Evolutionary conservation across 2,797 vertebrate genomes (phyloP).

Genomic region (Passerculus sandwichensis): DNA sequence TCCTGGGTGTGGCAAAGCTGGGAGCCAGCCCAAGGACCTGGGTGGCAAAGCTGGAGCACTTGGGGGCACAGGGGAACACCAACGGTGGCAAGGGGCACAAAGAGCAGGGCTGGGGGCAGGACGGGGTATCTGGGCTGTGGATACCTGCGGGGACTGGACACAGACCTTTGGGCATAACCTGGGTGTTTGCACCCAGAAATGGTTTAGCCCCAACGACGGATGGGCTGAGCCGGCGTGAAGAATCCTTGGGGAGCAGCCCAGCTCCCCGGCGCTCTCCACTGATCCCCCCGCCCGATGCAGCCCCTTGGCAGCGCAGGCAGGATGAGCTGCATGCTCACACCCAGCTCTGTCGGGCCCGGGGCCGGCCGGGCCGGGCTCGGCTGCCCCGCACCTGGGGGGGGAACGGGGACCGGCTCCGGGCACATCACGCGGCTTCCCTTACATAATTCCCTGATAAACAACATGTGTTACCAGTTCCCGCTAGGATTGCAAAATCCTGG

Average conservation of each 20-base stretch:
- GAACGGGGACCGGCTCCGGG: not conserved
- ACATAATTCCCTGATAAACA: constrained; percentile 53
- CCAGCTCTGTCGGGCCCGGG: rapidly evolving
- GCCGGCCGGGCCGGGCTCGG: rapidly evolving
- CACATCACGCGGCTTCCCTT: not conserved
- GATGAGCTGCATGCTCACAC: rapidly evolving
- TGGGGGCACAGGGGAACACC: not conserved
- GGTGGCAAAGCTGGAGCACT: not conserved
- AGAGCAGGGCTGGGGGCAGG: not conserved
- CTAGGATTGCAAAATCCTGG: constrained; percentile 8
- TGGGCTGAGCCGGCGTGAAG: not conserved
- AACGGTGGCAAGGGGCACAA: rapidly evolving
- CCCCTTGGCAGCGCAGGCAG: not conserved
- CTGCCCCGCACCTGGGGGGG: rapidly evolving
- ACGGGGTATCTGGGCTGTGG: rapidly evolving
- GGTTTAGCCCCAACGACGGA: not conserved
- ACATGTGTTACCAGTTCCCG: constrained; percentile 44
- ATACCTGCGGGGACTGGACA: rapidly evolving
- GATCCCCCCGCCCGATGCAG: rapidly evolving
- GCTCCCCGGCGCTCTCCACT: not conserved
- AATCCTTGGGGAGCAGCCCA: not conserved
- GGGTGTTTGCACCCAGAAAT: not conserved
- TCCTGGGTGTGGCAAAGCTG: not conserved
- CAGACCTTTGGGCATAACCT: not conserved
- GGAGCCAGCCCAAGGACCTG: not conserved